Conservation (phyloP, 2,113 vertebrate genomes). For the Tragulus kanchil region DNA sequence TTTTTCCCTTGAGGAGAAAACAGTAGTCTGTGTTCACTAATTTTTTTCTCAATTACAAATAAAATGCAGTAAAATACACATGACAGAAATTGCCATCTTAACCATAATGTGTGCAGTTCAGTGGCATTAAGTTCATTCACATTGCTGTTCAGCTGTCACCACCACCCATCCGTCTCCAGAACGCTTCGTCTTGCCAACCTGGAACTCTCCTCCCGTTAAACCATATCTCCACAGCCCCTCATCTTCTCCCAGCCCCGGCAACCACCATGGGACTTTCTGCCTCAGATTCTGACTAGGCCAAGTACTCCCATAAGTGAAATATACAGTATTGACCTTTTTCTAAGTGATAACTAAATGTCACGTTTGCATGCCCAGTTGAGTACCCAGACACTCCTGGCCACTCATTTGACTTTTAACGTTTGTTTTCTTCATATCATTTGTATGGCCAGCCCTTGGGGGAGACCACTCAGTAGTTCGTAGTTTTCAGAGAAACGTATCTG, state of each 20-base stretch:
- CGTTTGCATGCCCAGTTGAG: conserved; percentile 19
- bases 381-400: neutral
- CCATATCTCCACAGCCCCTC: neutral
- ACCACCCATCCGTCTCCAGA: neutral
- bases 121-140: neutral
- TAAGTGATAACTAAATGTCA: too few species aligned
- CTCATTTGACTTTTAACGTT: neutral
- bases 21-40: neutral
- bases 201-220: neutral
- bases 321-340: accelerated
- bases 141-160: neutral
- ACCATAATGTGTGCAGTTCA: neutral
- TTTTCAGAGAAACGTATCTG: neutral
- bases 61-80: neutral
- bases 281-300: neutral
- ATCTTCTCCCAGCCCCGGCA: neutral
- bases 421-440: neutral
- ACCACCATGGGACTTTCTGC: neutral
- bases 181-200: neutral
- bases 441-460: neutral
- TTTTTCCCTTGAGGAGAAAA: neutral
- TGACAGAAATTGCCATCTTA: neutral
- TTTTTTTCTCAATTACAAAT: neutral
- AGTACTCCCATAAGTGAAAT: neutral
- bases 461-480: neutral